Percentiles rank a stretch among this genome's conserved stretches.
phyloP scores from a whole-genome alignment of 2,888 invertebrate species.

The Sminthurides aquaticus region DNA sequence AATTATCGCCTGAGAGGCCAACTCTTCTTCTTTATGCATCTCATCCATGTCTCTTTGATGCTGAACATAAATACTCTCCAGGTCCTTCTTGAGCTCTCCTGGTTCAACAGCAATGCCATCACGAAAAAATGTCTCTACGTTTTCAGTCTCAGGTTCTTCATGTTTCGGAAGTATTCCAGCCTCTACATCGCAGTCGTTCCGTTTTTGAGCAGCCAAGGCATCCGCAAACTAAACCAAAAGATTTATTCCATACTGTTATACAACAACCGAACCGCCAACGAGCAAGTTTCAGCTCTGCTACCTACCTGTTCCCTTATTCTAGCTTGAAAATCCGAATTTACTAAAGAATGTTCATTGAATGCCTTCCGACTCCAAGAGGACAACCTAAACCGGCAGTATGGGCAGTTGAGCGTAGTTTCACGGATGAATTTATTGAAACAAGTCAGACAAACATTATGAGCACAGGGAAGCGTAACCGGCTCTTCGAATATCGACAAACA shows the following conservation, averaged over 20 bases:
- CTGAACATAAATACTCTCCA: not conserved
- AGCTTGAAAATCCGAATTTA: constrained; percentile 9
- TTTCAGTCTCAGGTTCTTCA: not conserved
- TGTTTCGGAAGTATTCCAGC: not conserved
- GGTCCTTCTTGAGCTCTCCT: constrained; percentile 19
- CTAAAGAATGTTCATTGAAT: constrained; percentile 7
- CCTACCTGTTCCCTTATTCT: constrained; percentile 17
- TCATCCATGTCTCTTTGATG: constrained; percentile 14
- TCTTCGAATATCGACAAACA: constrained; percentile 15
- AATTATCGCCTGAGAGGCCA: constrained; percentile 7
- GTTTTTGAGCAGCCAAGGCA: too few relatives aligned
- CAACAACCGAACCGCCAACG: too few relatives aligned
- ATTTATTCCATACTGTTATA: too few relatives aligned
- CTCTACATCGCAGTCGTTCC: not conserved
- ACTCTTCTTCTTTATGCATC: constrained; percentile 3
- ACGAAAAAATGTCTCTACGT: not conserved
- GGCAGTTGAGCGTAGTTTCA: constrained; percentile 21
- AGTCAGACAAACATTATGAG: constrained; percentile 14
- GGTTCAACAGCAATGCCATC: constrained; percentile 13
- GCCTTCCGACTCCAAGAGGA: constrained; percentile 20
- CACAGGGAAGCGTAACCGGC: constrained; percentile 24
- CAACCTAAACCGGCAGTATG: constrained; percentile 18
- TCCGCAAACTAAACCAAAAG: too few relatives aligned
- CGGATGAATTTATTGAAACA: constrained; percentile 14
- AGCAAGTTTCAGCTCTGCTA: too few relatives aligned